A percentile compares a stretch with the other conserved stretches of the same genome.
phyloP scores from a whole-genome alignment of 2,113 vertebrate genomes.

The Protomyctophum bolini region DNA sequence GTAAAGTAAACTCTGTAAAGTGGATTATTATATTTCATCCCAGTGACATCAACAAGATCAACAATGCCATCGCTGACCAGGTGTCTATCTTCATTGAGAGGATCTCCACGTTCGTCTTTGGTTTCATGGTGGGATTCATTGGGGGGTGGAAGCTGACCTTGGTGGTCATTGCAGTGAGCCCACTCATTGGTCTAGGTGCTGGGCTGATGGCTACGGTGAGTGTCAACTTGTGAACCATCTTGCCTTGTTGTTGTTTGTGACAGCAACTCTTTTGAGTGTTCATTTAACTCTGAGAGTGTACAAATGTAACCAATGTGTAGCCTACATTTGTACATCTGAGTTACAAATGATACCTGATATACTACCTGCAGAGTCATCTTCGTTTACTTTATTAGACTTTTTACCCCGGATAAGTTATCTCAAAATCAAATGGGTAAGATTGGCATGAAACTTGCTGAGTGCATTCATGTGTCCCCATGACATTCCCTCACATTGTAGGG shows the following conservation, averaged over 20 bases:
- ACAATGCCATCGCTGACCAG: conserved; percentile 80
- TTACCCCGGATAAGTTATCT: no score
- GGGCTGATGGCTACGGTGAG: conserved; percentile 80
- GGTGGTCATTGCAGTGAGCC: conserved; percentile 79
- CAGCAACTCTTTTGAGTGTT: background rate
- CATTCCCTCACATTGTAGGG: no score
- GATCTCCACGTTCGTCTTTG: conserved; percentile 77
- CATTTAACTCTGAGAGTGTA: no score
- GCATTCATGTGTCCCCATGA: no score
- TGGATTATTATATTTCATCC: conserved; percentile 8
- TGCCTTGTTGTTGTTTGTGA: no score
- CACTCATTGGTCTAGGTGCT: conserved; percentile 76
- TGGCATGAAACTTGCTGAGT: no score
- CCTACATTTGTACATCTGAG: no score
- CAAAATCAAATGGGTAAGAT: no score
- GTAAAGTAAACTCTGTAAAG: background rate
- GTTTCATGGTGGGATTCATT: conserved; percentile 81
- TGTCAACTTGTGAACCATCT: background rate
- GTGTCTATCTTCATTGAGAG: conserved; percentile 79
- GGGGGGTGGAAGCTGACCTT: conserved; percentile 82
- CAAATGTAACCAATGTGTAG: no score
- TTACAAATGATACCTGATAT: no score
- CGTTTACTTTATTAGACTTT: no score
- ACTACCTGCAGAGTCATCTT: no score
- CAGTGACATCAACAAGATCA: conserved; percentile 82